phyloP scores from a whole-genome alignment of 2,113 vertebrate species.

The Caracal caracal region DNA sequence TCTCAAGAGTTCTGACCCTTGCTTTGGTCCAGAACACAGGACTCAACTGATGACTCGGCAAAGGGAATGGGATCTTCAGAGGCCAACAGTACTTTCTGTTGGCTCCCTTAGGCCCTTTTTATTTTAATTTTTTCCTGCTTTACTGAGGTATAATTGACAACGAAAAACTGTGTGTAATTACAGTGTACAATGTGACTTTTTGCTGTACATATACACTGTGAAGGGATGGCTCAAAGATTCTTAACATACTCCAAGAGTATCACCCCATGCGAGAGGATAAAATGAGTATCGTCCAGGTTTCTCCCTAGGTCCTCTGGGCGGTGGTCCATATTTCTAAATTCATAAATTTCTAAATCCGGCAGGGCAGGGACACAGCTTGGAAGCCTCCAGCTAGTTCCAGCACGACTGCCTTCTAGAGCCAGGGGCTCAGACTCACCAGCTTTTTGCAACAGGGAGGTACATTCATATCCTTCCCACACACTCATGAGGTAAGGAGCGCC shows the following conservation, averaged over 20 bases:
- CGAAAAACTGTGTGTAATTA: neutral
- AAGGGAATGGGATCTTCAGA: neutral
- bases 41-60: neutral
- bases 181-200: neutral
- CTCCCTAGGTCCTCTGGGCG: neutral
- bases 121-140: neutral
- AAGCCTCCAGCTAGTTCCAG: neutral
- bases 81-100: neutral
- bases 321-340: neutral
- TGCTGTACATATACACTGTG: too few species aligned
- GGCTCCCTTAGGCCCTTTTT: neutral
- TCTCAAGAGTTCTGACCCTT: neutral
- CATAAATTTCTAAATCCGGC: too few species aligned
- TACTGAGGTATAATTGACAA: neutral
- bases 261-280: neutral
- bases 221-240: neutral
- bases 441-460: neutral
- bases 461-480: neutral
- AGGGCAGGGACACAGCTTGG: neutral
- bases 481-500: neutral
- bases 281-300: neutral
- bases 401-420: neutral
- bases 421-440: too few species aligned
- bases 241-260: too few species aligned
- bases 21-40: neutral